Conservation (phyloP, 1,140 invertebrate genomes). For the Agrypnia vestita region DNA sequence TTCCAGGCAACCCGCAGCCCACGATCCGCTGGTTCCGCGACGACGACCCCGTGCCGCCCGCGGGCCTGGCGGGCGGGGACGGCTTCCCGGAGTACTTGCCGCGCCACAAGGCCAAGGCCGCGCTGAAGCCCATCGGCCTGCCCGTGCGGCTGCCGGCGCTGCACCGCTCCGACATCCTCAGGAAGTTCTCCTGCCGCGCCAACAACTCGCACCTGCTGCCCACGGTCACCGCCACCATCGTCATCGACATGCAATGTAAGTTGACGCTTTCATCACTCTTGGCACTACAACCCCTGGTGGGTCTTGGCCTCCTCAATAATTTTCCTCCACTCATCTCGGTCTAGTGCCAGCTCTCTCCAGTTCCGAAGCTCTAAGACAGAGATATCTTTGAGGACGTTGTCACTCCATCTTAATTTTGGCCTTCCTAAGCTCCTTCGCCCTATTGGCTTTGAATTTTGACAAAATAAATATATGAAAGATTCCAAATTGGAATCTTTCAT, state of each 20-base stretch:
- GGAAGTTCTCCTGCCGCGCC: slow-evolving; percentile 82
- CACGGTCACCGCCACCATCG: slow-evolving; percentile 78
- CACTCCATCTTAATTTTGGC: no score
- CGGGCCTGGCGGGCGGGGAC: background rate
- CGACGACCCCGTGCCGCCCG: slow-evolving; percentile 76
- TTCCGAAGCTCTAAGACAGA: no score
- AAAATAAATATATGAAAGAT: no score
- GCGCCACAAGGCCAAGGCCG: slow-evolving; percentile 1
- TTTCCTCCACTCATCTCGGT: no score
- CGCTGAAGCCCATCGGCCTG: slow-evolving; percentile 50
- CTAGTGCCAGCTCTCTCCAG: no score
- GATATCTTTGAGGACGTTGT: no score
- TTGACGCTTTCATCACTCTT: no score
- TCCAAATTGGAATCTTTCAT: no score
- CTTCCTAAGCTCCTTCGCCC: no score
- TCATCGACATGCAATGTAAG: slow-evolving; percentile 78
- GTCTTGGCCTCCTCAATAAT: no score
- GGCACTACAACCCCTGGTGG: no score
- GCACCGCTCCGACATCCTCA: slow-evolving; percentile 78
- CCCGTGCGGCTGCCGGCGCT: slow-evolving; percentile 75
- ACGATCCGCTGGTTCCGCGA: slow-evolving; percentile 90
- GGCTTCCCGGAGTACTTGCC: background rate
- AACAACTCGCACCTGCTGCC: slow-evolving; percentile 83
- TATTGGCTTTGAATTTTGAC: no score
- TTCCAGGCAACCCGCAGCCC: slow-evolving; percentile 86